Evolutionary conservation across 2,113 vertebrate genomes (phyloP), one percentile per base, ranked within the genome.

Genomic region (Setophaga petechia): DNA sequence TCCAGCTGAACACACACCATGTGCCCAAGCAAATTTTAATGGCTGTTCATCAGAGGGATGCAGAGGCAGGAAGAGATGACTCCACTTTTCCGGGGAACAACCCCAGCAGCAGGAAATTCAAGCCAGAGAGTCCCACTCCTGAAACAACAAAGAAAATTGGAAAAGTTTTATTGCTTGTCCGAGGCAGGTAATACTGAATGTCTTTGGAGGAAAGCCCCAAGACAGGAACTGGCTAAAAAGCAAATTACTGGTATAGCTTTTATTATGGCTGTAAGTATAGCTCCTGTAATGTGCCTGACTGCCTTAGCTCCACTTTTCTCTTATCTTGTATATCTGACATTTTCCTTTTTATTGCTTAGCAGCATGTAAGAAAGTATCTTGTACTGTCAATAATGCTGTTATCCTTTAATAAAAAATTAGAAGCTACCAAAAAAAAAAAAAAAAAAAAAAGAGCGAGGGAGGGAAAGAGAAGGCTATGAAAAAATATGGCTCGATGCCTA

Each of bases 401-500:
- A 91, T 51, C 66, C 84, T 81, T 92, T 72, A 91, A 95, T 91
- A 96, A 97, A 96, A 96, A 95, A 92, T 93, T 76, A 96, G 84
- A 94, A 91, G 46, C 69, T 88, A 91, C 63, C 20, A 37, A 61
- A 54, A 59, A 59, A 80, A 89, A 86, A 59, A 54, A 59, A 37
- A 22, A 84, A 47, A 78, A 79, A 30, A 77, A 68, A 37, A 77
- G 9, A 78, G 24, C 4, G 71, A 23, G 76, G n/a, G n/a, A 61
- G 73, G 46, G 61, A 92, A 93, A 39, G 54, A 89, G 78, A 72
- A 88, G 33, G 68, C 90, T 93, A 46, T 93, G 93, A 90, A 90
- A 86, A 74, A 92, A 84, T 47, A 95, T 97, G 96, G 96, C 96
- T 95, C 2, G 0, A 71, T 96, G 96, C 97, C 97, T 95, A 96